Conservation (phyloP, 1,140 invertebrate species). For the Rhopalosiphum padi region DNA sequence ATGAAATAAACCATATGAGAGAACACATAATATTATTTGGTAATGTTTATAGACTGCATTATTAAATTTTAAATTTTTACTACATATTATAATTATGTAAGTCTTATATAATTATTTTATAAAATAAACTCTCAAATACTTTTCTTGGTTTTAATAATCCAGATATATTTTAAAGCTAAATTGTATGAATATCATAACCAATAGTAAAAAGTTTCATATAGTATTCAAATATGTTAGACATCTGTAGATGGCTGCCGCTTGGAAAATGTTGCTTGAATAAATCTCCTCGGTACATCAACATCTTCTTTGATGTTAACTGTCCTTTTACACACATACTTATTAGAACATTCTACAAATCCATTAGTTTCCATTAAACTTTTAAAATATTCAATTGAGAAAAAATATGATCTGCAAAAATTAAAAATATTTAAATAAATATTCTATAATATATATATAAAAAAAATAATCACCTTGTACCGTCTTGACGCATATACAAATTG, state of each 20-base stretch:
- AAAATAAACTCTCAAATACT: slow-evolving; percentile 38
- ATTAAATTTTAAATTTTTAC: slow-evolving; percentile 34
- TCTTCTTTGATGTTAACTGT: slow-evolving; percentile 92
- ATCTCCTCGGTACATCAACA: slow-evolving; percentile 87
- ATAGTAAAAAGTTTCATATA: not conserved
- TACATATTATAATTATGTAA: slow-evolving; percentile 20
- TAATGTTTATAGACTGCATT: slow-evolving; percentile 39
- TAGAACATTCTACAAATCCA: slow-evolving; percentile 75
- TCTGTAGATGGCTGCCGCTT: slow-evolving; percentile 65
- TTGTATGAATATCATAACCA: not conserved
- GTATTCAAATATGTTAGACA: not conserved
- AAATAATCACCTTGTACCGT: slow-evolving; percentile 84
- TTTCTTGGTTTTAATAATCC: slow-evolving; percentile 33
- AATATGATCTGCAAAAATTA: slow-evolving; percentile 75
- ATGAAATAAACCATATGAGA: not conserved
- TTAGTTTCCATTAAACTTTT: slow-evolving; percentile 69
- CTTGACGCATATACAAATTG: slow-evolving; percentile 96
- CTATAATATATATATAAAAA: slow-evolving; percentile 48
- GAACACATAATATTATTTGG: slow-evolving; percentile 49
- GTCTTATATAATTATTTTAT: slow-evolving; percentile 34
- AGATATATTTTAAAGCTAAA: not conserved
- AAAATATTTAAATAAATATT: slow-evolving; percentile 50
- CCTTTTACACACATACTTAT: slow-evolving; percentile 81
- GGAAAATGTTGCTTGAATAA: slow-evolving; percentile 88
- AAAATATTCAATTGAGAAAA: slow-evolving; percentile 77